Evolutionary conservation across 2,797 vertebrate species (phyloP).

Genomic region (Remorina albescens): DNA sequence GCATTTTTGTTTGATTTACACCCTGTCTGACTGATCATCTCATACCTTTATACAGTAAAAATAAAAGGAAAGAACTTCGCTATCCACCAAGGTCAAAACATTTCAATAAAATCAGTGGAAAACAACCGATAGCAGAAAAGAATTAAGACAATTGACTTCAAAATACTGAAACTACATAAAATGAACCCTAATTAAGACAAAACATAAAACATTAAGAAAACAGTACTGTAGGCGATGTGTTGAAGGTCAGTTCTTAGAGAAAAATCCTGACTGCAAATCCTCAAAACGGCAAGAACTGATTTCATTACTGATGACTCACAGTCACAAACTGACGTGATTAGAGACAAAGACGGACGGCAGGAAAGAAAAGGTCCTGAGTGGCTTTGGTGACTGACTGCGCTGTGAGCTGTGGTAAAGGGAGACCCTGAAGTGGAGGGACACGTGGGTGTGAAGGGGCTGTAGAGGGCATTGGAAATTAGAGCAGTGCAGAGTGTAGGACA

Average conservation of each 20-base stretch:
- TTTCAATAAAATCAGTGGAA: conserved; percentile 1
- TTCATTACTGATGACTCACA: conserved; percentile 24
- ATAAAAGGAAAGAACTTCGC: background rate
- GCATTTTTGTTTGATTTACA: background rate
- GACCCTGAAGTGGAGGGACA: conserved; percentile 56
- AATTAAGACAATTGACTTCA: conserved; percentile 9
- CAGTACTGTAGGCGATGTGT: conserved; percentile 15
- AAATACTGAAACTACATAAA: conserved; percentile 30
- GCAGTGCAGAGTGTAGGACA: conserved; percentile 22
- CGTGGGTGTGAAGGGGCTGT: conserved; percentile 65
- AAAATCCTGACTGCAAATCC: background rate
- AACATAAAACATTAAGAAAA: conserved; percentile 10
- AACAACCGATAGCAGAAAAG: conserved; percentile 11
- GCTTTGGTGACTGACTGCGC: conserved; percentile 21
- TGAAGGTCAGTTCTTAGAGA: conserved; percentile 35
- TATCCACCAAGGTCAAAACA: background rate
- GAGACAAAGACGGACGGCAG: conserved; percentile 27
- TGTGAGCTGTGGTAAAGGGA: conserved; percentile 48
- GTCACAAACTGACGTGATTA: conserved; percentile 5
- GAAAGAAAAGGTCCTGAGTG: conserved; percentile 13
- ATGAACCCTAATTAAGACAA: conserved; percentile 32
- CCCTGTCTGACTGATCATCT: background rate
- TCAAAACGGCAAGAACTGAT: conserved; percentile 2
- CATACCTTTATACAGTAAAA: background rate
- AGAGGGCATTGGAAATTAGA: conserved; percentile 64